phyloP scores from a whole-genome alignment of 64 coral and sea anemone species.

The Pocillopora verrucosa region DNA sequence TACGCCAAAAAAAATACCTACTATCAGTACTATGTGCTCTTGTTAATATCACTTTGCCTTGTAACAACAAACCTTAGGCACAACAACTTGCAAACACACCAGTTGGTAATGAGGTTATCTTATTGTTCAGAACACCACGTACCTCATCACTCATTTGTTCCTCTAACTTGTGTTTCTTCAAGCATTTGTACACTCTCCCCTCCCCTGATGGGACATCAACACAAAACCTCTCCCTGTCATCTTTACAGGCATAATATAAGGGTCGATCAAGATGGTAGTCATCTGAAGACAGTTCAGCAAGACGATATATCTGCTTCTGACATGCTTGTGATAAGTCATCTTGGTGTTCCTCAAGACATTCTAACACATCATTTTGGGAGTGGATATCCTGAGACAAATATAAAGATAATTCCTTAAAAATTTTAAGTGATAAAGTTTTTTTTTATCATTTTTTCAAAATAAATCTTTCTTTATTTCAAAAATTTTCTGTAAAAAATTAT shows the following conservation, averaged over 20 bases:
- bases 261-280: slow-evolving; percentile 92
- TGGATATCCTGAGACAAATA: slow-evolving; percentile 70
- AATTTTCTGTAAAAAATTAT: too few relatives aligned
- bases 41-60: too few relatives aligned
- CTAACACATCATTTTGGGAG: slow-evolving; percentile 82
- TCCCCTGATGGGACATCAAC: slow-evolving; percentile 47
- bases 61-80: too few relatives aligned
- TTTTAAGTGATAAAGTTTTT: neutral
- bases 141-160: slow-evolving; percentile 65
- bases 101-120: too few relatives aligned
- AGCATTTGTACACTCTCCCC: slow-evolving; percentile 67
- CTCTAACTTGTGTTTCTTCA: slow-evolving; percentile 62
- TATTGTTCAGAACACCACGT: neutral
- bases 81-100: too few relatives aligned
- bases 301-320: slow-evolving; percentile 67
- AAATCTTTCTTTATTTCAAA: too few relatives aligned
- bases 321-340: slow-evolving; percentile 33
- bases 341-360: slow-evolving; percentile 90
- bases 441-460: neutral
- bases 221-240: slow-evolving; percentile 90
- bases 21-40: too few relatives aligned
- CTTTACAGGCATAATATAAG: slow-evolving; percentile 85
- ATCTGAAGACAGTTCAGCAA: slow-evolving; percentile 81
- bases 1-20: too few relatives aligned
- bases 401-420: neutral